These are phyloP conservation scores for Caenorhabditis remanei DNA, from an alignment of 1,140 invertebrate genomes.

Conservation along the genomic window DNA sequence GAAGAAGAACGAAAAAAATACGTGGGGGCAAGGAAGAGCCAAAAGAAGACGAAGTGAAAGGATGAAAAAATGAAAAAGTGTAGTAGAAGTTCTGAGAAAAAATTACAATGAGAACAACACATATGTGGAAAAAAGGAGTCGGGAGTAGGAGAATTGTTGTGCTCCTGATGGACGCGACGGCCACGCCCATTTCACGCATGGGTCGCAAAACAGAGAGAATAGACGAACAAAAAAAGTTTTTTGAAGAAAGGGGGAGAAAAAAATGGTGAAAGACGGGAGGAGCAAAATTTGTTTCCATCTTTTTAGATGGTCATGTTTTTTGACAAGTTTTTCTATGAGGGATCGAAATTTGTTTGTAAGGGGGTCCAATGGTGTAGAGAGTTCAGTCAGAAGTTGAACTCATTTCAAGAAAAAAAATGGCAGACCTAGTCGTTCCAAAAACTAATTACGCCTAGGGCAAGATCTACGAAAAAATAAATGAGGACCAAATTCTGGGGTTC, in stretches of 20 bases:
- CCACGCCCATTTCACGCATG: constrained; percentile 53
- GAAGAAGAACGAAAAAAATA: not conserved
- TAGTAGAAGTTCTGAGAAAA: constrained; percentile 50
- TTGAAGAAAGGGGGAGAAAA: not conserved
- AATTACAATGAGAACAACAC: constrained; percentile 56
- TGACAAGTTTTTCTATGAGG: constrained; percentile 30
- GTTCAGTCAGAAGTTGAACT: not conserved
- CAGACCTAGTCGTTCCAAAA: not conserved
- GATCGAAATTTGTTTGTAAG: not conserved
- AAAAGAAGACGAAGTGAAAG: not conserved
- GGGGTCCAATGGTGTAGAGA: not conserved
- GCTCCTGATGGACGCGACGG: constrained; percentile 52
- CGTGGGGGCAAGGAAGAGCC: not conserved
- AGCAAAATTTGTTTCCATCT: constrained; percentile 50
- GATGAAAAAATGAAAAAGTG: constrained; percentile 18
- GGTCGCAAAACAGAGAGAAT: constrained; percentile 55
- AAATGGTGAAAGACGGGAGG: constrained; percentile 43
- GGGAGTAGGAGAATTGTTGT: constrained; percentile 39
- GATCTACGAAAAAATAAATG: not conserved
- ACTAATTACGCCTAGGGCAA: not conserved
- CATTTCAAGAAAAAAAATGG: not conserved
- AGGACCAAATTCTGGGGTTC: too few species aligned
- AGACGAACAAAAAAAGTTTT: constrained; percentile 47
- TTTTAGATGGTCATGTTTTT: constrained; percentile 45
- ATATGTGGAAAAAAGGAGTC: constrained; percentile 51